Evolutionary conservation across 2,888 invertebrate species (phyloP).

Genomic region (Brachylomia viminalis): DNA sequence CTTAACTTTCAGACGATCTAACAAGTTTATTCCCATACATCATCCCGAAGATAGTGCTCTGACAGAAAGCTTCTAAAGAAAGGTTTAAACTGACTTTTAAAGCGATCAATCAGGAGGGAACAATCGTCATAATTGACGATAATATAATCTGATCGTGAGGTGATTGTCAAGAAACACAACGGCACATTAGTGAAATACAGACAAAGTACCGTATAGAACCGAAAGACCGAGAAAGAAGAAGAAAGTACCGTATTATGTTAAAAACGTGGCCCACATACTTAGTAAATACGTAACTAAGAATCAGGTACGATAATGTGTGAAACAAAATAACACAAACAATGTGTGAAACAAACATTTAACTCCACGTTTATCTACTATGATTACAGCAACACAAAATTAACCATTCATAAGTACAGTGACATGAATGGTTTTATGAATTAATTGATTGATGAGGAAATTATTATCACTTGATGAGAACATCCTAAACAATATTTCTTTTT

Average conservation of each 20-base stretch:
- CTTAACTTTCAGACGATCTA: conserved; percentile 65
- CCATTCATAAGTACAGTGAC: conserved; percentile 18
- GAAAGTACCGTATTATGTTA: too few species aligned
- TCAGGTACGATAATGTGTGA: not conserved
- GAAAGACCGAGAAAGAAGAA: too few species aligned
- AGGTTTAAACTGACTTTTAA: conserved; percentile 67
- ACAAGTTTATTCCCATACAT: conserved; percentile 61
- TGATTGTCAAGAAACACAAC: conserved; percentile 69
- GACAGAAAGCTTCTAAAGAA: conserved; percentile 70
- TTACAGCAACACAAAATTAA: not conserved
- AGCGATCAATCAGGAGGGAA: conserved; percentile 55
- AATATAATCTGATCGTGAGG: conserved; percentile 67
- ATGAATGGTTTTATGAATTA: too few species aligned
- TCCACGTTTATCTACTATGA: not conserved
- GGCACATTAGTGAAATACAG: conserved; percentile 73
- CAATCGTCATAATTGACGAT: conserved; percentile 74
- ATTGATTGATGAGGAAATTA: too few species aligned
- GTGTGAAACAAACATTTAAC: not conserved
- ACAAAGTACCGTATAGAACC: conserved; percentile 57
- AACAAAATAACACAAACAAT: too few species aligned
- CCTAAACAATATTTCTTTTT: not conserved
- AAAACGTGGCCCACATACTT: not conserved
- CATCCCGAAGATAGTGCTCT: conserved; percentile 75
- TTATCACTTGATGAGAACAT: not conserved
- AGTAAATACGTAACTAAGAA: not conserved